These are phyloP conservation scores for Drosophila fungiperda DNA, from an alignment of 2,888 invertebrate species.

Conservation along the genomic window DNA sequence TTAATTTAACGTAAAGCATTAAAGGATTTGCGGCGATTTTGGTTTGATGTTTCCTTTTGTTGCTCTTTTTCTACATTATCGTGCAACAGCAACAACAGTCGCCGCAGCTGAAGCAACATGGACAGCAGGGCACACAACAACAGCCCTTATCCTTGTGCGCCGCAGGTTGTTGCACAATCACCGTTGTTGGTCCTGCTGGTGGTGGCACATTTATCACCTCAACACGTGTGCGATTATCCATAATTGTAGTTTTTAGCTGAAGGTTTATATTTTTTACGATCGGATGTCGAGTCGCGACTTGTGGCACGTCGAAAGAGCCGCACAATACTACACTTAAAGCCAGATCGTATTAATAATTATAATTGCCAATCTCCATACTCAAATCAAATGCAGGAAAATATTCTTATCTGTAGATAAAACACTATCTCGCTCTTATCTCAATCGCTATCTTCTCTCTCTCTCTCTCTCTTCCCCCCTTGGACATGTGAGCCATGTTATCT, in stretches of 20 bases:
- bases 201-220: constrained; percentile 68
- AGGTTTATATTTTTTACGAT: background rate
- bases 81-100: constrained; percentile 77
- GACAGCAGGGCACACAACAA: constrained; percentile 67
- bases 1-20: constrained; percentile 80
- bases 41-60: constrained; percentile 37
- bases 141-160: constrained; percentile 65
- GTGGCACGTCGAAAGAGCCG: constrained; percentile 55
- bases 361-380: constrained; percentile 53
- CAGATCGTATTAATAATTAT: no score
- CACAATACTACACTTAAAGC: constrained; percentile 44
- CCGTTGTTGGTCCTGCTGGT: constrained; percentile 55
- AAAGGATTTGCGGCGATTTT: constrained; percentile 61
- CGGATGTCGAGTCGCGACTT: constrained; percentile 36
- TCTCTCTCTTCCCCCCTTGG: background rate
- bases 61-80: constrained; percentile 60
- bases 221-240: constrained; percentile 70
- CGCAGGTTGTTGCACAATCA: constrained; percentile 59
- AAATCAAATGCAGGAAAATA: constrained; percentile 1
- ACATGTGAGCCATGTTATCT: constrained; percentile 32
- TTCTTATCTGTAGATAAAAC: constrained; percentile 61
- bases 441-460: background rate
- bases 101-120: constrained; percentile 73
- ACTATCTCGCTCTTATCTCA: constrained; percentile 43
- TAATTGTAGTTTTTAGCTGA: constrained; percentile 10